Evolutionary conservation across 1,140 invertebrate species (phyloP).

Genomic region (Drosophila bipectinata): DNA sequence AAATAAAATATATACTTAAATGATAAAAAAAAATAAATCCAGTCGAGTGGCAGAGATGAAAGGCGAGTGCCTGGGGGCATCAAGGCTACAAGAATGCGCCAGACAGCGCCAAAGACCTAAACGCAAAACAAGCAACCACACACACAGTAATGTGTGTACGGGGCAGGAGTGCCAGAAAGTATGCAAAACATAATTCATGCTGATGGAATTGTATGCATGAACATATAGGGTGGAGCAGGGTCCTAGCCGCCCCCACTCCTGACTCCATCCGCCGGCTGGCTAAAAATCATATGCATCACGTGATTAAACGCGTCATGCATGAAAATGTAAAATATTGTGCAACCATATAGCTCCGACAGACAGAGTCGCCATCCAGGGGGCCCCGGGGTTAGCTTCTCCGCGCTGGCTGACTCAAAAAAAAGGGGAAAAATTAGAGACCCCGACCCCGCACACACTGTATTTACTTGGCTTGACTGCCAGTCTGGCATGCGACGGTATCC

Average conservation of each 20-base stretch:
- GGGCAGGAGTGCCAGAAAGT: conserved; percentile 41
- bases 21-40: conserved; percentile 25
- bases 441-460: conserved; percentile 72
- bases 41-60: conserved; percentile 59
- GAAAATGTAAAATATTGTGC: conserved; percentile 81
- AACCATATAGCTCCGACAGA: conserved; percentile 49
- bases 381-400: neutral
- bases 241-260: neutral
- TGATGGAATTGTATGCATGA: conserved; percentile 79
- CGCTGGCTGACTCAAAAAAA: conserved; percentile 19
- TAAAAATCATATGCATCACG: conserved; percentile 83
- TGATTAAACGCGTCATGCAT: conserved; percentile 83
- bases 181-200: conserved; percentile 83
- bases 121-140: conserved; percentile 56
- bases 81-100: conserved; percentile 65
- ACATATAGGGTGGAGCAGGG: conserved; percentile 16
- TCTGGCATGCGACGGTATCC: conserved; percentile 5
- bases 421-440: conserved; percentile 59
- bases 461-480: conserved; percentile 77
- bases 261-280: conserved; percentile 40
- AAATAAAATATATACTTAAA: conserved; percentile 10
- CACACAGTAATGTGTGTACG: neutral
- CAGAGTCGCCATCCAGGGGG: conserved; percentile 3
- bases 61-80: conserved; percentile 66
- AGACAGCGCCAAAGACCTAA: conserved; percentile 69